phyloP scores from a whole-genome alignment of 2,113 vertebrate species.

The Xenopus tropicalis region DNA sequence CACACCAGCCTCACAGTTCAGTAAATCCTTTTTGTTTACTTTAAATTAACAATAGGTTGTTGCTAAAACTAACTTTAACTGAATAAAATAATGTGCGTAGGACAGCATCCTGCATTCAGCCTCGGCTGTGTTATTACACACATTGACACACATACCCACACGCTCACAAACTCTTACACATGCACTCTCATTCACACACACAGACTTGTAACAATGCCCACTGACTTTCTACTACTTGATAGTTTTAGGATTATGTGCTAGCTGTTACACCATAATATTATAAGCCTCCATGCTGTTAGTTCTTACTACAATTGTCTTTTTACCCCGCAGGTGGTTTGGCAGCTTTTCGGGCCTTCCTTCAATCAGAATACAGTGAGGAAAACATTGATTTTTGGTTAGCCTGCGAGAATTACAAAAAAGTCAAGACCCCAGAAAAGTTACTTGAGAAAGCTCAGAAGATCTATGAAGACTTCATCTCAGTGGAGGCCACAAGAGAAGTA shows the following conservation, averaged over 20 bases:
- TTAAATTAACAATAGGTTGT: neutral
- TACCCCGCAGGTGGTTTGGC: conserved; percentile 69
- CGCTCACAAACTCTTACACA: too few relatives aligned
- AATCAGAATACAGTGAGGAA: conserved; percentile 87
- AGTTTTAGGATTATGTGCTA: too few relatives aligned
- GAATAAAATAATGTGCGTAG: neutral
- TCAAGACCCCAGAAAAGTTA: conserved; percentile 62
- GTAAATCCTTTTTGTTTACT: conserved; percentile 12
- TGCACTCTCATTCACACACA: too few relatives aligned
- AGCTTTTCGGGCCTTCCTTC: conserved; percentile 80
- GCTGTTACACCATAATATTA: too few relatives aligned
- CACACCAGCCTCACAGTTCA: neutral
- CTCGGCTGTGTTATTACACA: too few relatives aligned
- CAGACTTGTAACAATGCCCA: too few relatives aligned
- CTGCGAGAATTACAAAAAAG: conserved; percentile 85
- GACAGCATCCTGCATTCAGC: too few relatives aligned
- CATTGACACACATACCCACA: too few relatives aligned
- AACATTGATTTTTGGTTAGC: conserved; percentile 89
- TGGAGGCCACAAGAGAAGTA: conserved; percentile 84
- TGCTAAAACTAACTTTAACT: neutral
- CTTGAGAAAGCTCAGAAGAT: conserved; percentile 75
- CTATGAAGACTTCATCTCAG: conserved; percentile 78
- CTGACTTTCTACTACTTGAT: too few relatives aligned
- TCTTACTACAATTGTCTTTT: neutral
- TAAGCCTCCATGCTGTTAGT: too few relatives aligned